These are phyloP conservation scores for Crotophaga sulcirostris DNA, from an alignment of 2,113 vertebrate species.

Conservation along the genomic window DNA sequence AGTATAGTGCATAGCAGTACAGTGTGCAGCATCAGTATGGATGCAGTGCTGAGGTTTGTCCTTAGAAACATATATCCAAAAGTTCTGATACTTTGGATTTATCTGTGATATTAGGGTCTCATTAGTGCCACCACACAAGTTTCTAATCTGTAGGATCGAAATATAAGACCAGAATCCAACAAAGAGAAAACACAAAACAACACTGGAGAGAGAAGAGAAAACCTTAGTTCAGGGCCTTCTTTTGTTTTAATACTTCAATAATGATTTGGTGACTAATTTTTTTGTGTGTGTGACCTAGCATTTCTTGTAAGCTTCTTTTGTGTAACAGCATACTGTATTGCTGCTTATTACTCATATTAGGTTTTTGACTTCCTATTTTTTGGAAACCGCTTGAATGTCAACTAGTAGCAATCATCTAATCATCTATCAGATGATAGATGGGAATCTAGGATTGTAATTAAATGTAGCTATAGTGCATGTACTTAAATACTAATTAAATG, in stretches of 20 bases:
- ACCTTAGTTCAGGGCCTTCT: not conserved
- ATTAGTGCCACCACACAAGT: not conserved
- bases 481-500: conserved; percentile 33
- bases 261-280: not conserved
- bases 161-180: not conserved
- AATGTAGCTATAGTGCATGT: not conserved
- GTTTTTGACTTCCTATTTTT: conserved; percentile 7
- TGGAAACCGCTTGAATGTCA: conserved; percentile 5
- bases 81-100: not conserved
- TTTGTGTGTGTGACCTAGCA: not conserved
- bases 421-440: conserved; percentile 2
- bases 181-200: not conserved
- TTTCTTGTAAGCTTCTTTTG: not conserved
- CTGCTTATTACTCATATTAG: conserved; percentile 46
- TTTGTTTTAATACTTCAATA: not conserved
- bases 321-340: conserved; percentile 16
- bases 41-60: not conserved
- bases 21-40: not conserved
- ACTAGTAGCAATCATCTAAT: conserved; percentile 21
- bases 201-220: not conserved
- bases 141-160: not conserved
- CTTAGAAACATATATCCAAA: not conserved
- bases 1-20: not conserved
- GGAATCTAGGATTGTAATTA: not conserved
- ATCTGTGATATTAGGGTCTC: not conserved